phyloP scores from a whole-genome alignment of 2,797 vertebrate genomes.

The Chelmon rostratus region DNA sequence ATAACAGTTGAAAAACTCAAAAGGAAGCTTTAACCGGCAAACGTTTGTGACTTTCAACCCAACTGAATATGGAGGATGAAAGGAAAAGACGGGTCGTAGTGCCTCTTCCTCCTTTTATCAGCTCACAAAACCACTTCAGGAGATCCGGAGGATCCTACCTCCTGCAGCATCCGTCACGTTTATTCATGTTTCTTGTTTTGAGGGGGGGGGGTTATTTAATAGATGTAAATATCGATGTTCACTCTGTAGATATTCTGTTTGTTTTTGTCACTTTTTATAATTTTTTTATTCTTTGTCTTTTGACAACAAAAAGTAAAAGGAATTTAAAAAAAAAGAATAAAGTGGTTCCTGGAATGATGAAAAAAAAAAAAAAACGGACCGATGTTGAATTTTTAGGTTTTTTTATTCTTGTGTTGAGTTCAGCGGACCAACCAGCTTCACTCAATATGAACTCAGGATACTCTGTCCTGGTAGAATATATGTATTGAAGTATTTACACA shows the following conservation, averaged over 20 bases:
- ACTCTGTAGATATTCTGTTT: conserved; percentile 65
- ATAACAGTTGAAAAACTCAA: neutral
- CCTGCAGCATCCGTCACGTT: conserved; percentile 1
- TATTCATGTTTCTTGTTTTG: conserved; percentile 9
- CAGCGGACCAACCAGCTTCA: conserved; percentile 30
- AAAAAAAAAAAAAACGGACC: neutral
- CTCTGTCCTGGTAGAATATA: conserved; percentile 5
- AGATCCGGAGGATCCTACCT: conserved; percentile 8
- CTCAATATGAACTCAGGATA: neutral
- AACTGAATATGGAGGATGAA: no score
- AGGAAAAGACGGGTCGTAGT: neutral
- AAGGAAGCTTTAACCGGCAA: neutral
- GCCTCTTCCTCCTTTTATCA: neutral
- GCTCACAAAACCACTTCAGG: neutral
- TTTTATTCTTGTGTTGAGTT: conserved; percentile 23
- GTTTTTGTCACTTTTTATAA: conserved; percentile 45
- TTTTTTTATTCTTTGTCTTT: conserved; percentile 52
- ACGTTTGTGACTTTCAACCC: neutral
- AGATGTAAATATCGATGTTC: conserved; percentile 73
- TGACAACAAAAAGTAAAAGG: conserved; percentile 41
- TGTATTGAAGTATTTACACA: neutral
- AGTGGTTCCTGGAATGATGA: neutral
- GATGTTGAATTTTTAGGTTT: conserved; percentile 13
- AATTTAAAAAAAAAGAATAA: neutral
- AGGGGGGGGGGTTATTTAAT: conserved; percentile 75